Evolutionary conservation across 1,140 invertebrate genomes (phyloP), one percentile per base, ranked within the genome.

Genomic region (Hormaphis cornu): DNA sequence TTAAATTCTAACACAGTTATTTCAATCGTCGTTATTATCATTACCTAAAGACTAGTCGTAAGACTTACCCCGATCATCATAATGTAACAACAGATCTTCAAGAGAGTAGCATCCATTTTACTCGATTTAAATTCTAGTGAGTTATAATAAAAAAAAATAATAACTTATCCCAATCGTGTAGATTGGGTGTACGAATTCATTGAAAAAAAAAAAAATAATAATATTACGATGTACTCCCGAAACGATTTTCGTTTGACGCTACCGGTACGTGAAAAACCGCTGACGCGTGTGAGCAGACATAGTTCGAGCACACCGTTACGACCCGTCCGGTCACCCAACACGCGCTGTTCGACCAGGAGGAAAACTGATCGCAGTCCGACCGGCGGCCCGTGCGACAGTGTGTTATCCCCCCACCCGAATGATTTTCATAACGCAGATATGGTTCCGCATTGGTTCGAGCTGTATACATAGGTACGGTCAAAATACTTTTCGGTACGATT

Each of bases 401-500:
- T 63, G 18, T 30, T 48, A 66, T 50, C 61, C 61, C 61, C 61
- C 48, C n/a, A n/a, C n/a, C 61, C 28, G 44, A 66, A 33, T n/a
- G n/a, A n/a, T 66, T 66, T 66, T 22, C 61, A 33, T 50, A 20
- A 46, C 2, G 10, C 18, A 14, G 14, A 24, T 16, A 14, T 35
- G 16, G 2, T 35, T 1, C n/a, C 37, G 16, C 24, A 26, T 16
- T n/a, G 20, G 37, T 10, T 14, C 22, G 18, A 37, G 40, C 20
- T 37, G 14, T 26, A 58, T n/a, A n/a, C n/a, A 58, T 56, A 56
- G 40, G 2, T 40, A 40, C 40, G 2, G 22, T 58, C 12, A 58
- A 58, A 58, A 58, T 20, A 26, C n/a, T n/a, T n/a, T n/a, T n/a
- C n/a, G n/a, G n/a, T n/a, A n/a, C n/a, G n/a, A n/a, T n/a, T n/a